These are phyloP conservation scores for Hydrolagus colliei DNA, from an alignment of 2,797 vertebrate genomes.

Conservation along the genomic window DNA sequence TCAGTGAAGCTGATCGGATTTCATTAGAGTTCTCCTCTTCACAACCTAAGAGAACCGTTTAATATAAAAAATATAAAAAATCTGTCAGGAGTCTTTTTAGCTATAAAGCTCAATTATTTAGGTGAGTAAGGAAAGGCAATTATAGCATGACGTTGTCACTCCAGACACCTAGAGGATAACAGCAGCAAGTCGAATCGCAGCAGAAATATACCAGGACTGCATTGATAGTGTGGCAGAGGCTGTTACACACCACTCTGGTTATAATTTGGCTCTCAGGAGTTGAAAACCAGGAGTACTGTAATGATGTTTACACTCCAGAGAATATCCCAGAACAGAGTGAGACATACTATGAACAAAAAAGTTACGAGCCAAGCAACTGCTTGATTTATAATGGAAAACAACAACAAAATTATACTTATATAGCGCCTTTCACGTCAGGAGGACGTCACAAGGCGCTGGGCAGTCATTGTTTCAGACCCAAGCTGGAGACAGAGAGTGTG, in stretches of 20 bases:
- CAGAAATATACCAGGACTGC: background rate
- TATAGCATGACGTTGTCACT: background rate
- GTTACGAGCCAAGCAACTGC: background rate
- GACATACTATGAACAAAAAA: background rate
- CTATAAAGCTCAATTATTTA: no score
- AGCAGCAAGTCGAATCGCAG: background rate
- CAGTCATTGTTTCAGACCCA: no score
- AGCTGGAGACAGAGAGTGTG: no score
- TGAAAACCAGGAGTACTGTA: background rate
- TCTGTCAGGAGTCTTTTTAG: background rate
- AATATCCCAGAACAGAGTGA: background rate
- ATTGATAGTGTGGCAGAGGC: background rate
- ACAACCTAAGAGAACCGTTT: background rate
- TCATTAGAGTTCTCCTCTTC: no score
- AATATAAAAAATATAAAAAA: background rate
- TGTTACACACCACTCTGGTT: no score
- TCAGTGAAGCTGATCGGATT: no score
- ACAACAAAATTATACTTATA: no score
- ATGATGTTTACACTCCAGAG: background rate
- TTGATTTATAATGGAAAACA: conserved; percentile 4
- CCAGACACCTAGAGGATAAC: background rate
- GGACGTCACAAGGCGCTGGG: no score
- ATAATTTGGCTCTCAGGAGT: background rate
- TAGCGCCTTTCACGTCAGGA: no score
- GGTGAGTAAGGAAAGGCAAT: background rate